These are phyloP conservation scores for Simalia tracyae DNA, from an alignment of 2,797 vertebrate species.

Conservation along the genomic window DNA sequence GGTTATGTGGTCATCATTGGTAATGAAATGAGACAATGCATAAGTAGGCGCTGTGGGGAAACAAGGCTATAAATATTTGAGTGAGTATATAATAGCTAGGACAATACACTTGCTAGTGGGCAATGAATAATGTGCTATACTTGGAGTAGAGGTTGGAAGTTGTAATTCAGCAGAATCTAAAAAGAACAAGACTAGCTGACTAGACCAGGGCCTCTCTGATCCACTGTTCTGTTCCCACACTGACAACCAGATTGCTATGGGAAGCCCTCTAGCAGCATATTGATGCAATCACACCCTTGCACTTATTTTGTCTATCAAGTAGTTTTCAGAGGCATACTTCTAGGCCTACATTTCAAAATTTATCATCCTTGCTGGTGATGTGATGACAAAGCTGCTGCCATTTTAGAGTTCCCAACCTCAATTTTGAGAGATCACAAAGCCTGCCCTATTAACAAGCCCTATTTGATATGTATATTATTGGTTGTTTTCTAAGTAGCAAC, in stretches of 20 bases:
- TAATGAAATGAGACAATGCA: conserved; percentile 35
- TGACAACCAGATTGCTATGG: no score
- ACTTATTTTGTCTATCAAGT: no score
- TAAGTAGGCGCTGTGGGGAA: conserved; percentile 27
- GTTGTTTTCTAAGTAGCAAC: neutral
- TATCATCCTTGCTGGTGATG: no score
- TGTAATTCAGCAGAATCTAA: neutral
- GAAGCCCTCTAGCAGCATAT: no score
- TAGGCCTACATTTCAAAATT: no score
- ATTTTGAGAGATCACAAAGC: neutral
- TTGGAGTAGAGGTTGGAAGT: neutral
- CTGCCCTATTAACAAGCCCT: neutral
- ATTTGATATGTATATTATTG: neutral
- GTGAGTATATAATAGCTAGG: conserved; percentile 13
- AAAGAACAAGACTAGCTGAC: no score
- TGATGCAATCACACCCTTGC: no score
- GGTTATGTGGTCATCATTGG: conserved; percentile 11
- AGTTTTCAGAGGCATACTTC: no score
- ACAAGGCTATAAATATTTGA: conserved; percentile 2
- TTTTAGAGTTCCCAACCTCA: neutral
- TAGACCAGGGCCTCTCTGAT: no score
- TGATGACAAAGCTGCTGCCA: neutral
- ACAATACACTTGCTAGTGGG: conserved; percentile 8
- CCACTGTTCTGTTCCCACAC: no score
- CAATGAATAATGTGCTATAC: neutral